Percentiles rank a stretch among this genome's conserved stretches.
These are phyloP conservation scores for Rousettus madagascariensis DNA, from an alignment of 2,797 vertebrate species.

Conservation along the genomic window DNA sequence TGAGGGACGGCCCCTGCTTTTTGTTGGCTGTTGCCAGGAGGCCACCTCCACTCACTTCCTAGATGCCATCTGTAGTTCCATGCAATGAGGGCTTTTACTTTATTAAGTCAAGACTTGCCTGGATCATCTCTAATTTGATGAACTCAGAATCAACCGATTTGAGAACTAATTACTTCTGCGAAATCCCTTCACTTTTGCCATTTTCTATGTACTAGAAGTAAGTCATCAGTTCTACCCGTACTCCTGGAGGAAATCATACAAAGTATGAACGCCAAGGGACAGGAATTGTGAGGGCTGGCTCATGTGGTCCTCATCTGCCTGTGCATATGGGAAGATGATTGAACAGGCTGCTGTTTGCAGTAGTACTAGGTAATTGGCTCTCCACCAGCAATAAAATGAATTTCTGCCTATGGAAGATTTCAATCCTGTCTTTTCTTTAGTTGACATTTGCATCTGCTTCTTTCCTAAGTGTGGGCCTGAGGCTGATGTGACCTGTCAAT, in stretches of 20 bases:
- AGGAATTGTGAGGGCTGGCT: background rate
- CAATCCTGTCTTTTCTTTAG: background rate
- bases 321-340: background rate
- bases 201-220: background rate
- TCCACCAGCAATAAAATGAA: background rate
- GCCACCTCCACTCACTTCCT: background rate
- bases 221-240: too few relatives aligned
- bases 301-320: background rate
- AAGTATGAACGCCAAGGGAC: rapidly evolving
- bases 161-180: background rate
- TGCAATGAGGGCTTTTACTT: background rate
- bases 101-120: background rate
- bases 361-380: background rate
- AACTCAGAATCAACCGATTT: background rate
- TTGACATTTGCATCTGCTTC: too few relatives aligned
- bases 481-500: too few relatives aligned
- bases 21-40: background rate
- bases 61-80: background rate
- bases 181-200: background rate
- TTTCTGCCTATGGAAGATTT: background rate
- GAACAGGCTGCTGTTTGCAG: too few relatives aligned
- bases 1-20: background rate
- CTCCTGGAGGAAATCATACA: background rate
- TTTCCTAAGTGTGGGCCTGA: background rate
- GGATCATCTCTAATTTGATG: background rate